These are phyloP conservation scores for Montipora cactus DNA, from an alignment of 64 coral and sea anemone species.

Conservation along the genomic window DNA sequence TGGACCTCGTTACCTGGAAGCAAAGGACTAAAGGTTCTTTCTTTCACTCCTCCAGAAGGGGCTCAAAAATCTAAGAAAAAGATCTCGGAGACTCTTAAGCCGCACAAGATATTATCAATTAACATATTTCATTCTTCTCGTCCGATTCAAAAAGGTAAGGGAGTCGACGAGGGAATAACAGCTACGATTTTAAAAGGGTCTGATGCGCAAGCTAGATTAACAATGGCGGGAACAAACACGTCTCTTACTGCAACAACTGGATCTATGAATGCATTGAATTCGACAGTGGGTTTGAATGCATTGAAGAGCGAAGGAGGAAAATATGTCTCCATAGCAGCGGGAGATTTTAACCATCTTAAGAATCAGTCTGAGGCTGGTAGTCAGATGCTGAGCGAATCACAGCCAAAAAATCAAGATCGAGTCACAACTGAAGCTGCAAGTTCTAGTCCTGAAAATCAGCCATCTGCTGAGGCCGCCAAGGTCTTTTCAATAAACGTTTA, in stretches of 20 bases:
- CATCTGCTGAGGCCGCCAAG: not conserved
- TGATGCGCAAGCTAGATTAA: not conserved
- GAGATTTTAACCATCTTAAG: not conserved
- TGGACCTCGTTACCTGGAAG: not conserved
- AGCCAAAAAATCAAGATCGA: not conserved
- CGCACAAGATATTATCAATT: conserved; percentile 20
- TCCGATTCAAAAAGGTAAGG: not conserved
- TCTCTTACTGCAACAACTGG: not conserved
- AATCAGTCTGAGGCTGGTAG: not conserved
- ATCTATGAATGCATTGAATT: not conserved
- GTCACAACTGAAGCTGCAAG: not conserved
- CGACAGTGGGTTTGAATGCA: not conserved
- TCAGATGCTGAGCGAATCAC: not conserved
- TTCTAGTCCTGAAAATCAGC: not conserved
- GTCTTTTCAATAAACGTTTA: conserved; percentile 18
- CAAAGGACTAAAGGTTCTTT: not conserved
- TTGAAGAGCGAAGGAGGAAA: not conserved
- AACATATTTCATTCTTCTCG: not conserved
- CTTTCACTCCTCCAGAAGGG: not conserved
- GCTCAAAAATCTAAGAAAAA: not conserved
- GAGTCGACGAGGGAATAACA: not conserved
- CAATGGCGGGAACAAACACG: not conserved
- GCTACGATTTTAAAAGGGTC: too few species aligned
- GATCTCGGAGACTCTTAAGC: not conserved
- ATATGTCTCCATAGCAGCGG: not conserved